Evolutionary conservation across 2,888 invertebrate genomes (phyloP), one percentile per base, ranked within the genome.

Genomic region (Hydrotaea diabolus): DNA sequence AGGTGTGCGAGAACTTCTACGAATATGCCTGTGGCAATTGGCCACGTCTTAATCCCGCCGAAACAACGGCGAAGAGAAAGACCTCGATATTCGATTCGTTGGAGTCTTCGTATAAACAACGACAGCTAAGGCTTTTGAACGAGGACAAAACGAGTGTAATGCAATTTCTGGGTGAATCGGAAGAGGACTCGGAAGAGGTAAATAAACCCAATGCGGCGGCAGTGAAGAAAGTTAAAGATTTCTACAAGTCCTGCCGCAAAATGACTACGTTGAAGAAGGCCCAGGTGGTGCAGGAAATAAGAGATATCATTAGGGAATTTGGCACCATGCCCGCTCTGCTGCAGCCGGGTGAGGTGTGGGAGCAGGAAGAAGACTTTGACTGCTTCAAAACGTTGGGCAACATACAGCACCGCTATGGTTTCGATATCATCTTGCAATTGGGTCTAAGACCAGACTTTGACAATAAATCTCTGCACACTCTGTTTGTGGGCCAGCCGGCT

Each of bases 1-100:
- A 90, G 64, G 88, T 89, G 2, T 91, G 91, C 82, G 90, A 89
- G 13, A 88, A 91, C 74, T 91, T 92, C 82, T 91, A 88, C 74
- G 88, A 87, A 39, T 90, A 88, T 82, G 90, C 90, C 49, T 91
- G 91, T 77, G 91, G 91, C 31, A 92, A 89, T 43, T 91, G 91
- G 91, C 85, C 89, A 0, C 89, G 87, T 49, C 86, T 89, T 2
- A 88, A 92, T 87, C 91, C 91, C 2, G 90, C 91, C 3, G 88
- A 88, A 8, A 85, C 82, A 3, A 80, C 77, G 1, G 78, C 79
- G 21, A 87, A 88, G 0, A 85, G 89, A 3, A 90, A 91, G 72
- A 90, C 90, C 4, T 91, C 88, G 59, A 88, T 88, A 59, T 88
- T 88, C 31, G 88, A 87, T 53, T 82, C 88, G 59, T 72, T 91